Percentiles rank a stretch among this genome's conserved stretches.
Conservation (phyloP, 2,888 invertebrate species). For the Epiperipatus broadwayi region DNA sequence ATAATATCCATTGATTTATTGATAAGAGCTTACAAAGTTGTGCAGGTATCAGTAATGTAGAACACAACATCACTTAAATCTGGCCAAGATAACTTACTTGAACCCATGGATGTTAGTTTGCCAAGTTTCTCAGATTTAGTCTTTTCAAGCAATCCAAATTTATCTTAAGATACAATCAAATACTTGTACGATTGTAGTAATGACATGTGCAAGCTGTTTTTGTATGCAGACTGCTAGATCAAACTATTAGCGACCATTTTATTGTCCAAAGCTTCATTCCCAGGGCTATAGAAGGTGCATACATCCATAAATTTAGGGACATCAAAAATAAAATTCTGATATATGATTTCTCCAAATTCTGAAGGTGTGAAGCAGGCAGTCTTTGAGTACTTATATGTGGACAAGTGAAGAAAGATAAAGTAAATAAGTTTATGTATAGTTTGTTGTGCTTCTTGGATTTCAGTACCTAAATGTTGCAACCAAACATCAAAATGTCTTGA, state of each 20-base stretch:
- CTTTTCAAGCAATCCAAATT: constrained; percentile 21
- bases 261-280: constrained; percentile 40
- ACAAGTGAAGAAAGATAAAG: constrained; percentile 49
- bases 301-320: constrained; percentile 60
- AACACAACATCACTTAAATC: constrained; percentile 43
- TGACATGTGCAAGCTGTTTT: constrained; percentile 34
- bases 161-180: constrained; percentile 24
- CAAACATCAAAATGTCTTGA: too few species aligned
- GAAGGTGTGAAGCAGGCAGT: constrained; percentile 38
- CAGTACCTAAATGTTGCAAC: too few species aligned
- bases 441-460: constrained; percentile 39
- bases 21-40: constrained; percentile 46
- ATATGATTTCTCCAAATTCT: constrained; percentile 47
- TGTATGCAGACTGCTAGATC: constrained; percentile 43
- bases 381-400: constrained; percentile 55
- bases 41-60: constrained; percentile 47
- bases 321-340: constrained; percentile 60
- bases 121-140: constrained; percentile 22
- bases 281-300: constrained; percentile 48
- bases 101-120: constrained; percentile 9
- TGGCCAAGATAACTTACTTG: constrained; percentile 21
- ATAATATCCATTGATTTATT: too few species aligned
- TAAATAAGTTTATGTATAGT: constrained; percentile 40
- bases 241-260: constrained; percentile 47
- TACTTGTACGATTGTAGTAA: constrained; percentile 26